Base-by-base conservation (phyloP, 2,797 vertebrate species). In the Pseudochirops corinnae region DNA sequence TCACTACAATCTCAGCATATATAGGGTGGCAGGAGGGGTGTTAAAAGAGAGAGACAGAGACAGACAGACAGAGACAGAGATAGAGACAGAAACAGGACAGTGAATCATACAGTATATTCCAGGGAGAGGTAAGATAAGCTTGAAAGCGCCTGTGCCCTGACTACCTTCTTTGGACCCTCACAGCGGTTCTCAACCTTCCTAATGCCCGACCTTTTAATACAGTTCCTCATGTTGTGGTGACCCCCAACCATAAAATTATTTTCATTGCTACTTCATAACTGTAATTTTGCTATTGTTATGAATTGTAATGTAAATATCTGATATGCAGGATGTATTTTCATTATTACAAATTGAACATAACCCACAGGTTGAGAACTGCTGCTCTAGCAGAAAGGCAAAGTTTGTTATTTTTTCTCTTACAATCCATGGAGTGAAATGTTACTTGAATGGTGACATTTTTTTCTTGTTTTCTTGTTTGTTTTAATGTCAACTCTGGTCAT, bases 391-490 rank as follows among this genome's bases (percentile, higher is more conserved):
- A 56, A 46, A 74, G n/a, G 94, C 31, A 16, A 21, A 91, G 55
- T 67, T 31, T 1, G 52, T 60, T 60, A 67, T 31, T 90, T 96
- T 97, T 60, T 87, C 10, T 93, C 0, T 92, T 87, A 95, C 96
- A 93, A 50, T 94, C 26, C 11, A 82, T 50, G 21, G 0, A 33
- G 50, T 31, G 67, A 95, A 74, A 55, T 94, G 7, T 55, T 94
- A 74, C 28, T 92, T 82, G 7, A 95, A 58, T 93, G 5, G 1
- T 90, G 11, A 7, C 57, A 57, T 94, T 93, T 93, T 62, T 0
- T 26, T 50, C 28, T 60, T 97, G 58, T 90, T 74, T 94, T 93
- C 87, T 5, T 92, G 97, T 98, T 97, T 94, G 92, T 96, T 55
- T 96, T 56, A 94, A 93, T 93, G 39, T 55, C 94, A 92, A 16